Evolutionary conservation across 2,113 vertebrate species (phyloP).

Genomic region (Numenius arquata): DNA sequence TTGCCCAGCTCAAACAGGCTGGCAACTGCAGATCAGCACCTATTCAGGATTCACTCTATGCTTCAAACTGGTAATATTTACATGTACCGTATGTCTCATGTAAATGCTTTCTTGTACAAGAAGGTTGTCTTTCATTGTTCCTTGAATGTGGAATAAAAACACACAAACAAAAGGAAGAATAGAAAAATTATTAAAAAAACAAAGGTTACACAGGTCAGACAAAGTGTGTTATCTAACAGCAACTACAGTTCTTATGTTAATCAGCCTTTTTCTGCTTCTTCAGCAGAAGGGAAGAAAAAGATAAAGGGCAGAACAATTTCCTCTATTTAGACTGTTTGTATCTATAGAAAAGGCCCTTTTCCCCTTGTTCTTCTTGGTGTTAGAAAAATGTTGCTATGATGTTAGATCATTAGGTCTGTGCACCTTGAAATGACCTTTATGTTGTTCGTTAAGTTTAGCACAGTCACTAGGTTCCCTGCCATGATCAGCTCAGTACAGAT

Average conservation of each 20-base stretch:
- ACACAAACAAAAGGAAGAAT: neutral
- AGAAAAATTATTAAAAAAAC: neutral
- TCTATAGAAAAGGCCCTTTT: neutral
- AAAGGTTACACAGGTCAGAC: neutral
- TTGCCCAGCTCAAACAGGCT: neutral
- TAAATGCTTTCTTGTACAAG: neutral
- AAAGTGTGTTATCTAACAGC: neutral
- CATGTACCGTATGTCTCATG: neutral
- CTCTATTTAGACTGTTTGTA: neutral
- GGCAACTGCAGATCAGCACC: neutral
- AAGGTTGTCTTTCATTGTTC: neutral
- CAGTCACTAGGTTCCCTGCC: neutral
- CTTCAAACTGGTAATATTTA: neutral
- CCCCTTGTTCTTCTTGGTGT: neutral
- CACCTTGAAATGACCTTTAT: neutral
- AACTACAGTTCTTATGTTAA: neutral
- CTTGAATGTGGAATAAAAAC: neutral
- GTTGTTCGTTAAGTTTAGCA: neutral
- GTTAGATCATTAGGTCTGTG: neutral
- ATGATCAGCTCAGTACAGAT: neutral
- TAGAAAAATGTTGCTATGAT: neutral
- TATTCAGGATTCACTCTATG: neutral
- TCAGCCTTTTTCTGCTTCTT: neutral
- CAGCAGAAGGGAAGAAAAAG: neutral
- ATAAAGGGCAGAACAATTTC: neutral